phyloP scores from a whole-genome alignment of 2,888 invertebrate genomes.

The Coelinius sp. region DNA sequence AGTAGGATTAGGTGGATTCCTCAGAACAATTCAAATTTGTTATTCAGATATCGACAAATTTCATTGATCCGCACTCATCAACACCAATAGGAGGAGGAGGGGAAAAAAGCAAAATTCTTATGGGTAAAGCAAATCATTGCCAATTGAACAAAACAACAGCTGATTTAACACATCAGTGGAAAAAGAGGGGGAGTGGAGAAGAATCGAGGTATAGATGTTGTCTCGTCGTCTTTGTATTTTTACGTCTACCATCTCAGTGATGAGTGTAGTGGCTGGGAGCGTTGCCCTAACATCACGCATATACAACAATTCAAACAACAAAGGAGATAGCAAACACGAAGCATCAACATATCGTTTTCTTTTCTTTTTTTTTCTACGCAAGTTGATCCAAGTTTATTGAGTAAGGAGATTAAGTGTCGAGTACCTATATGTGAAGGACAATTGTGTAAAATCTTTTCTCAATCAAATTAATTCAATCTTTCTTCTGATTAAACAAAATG shows the following conservation, averaged over 20 bases:
- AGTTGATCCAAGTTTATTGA: conserved; percentile 46
- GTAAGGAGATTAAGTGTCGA: conserved; percentile 33
- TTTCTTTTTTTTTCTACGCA: too few relatives aligned
- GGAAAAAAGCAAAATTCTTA: neutral
- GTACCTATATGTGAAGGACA: neutral
- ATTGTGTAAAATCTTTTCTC: neutral
- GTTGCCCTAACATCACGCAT: conserved; percentile 47
- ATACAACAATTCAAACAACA: conserved; percentile 46
- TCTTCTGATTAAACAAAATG: too few relatives aligned
- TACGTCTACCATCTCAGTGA: conserved; percentile 58
- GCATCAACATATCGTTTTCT: conserved; percentile 29
- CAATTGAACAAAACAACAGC: conserved; percentile 14
- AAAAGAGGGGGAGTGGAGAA: neutral
- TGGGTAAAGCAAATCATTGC: neutral
- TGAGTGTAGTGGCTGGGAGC: conserved; percentile 50
- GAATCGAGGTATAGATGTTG: neutral
- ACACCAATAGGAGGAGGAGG: neutral
- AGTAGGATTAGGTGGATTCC: too few relatives aligned
- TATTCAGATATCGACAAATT: too few relatives aligned
- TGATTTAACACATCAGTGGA: neutral
- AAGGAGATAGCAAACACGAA: conserved; percentile 42
- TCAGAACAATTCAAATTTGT: too few relatives aligned
- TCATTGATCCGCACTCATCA: neutral
- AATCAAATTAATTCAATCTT: neutral
- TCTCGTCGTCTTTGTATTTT: conserved; percentile 52